Percentiles rank a stretch among this genome's conserved stretches.
Evolutionary conservation across 2,888 invertebrate species (phyloP).

Genomic region (Chaetogeoica ovagalla): DNA sequence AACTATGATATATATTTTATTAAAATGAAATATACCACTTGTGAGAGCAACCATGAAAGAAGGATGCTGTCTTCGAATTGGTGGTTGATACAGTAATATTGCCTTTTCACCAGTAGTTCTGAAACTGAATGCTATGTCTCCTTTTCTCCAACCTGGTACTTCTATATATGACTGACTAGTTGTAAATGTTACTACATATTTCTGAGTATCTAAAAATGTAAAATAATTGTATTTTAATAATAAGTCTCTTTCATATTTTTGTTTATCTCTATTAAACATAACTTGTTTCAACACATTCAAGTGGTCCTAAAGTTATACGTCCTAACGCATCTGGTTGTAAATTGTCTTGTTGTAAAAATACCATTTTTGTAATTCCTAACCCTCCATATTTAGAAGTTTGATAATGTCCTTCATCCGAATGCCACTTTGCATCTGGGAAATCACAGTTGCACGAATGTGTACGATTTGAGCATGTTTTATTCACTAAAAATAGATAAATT

Average conservation of each 20-base stretch:
- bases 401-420: conserved; percentile 85
- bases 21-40: conserved; percentile 65
- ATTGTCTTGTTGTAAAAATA: conserved; percentile 83
- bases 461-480: conserved; percentile 79
- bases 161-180: conserved; percentile 90
- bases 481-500: conserved; percentile 62
- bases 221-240: conserved; percentile 5
- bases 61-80: conserved; percentile 84
- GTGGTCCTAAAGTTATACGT: conserved; percentile 83
- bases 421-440: conserved; percentile 79
- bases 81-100: conserved; percentile 86
- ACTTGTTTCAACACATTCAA: conserved; percentile 95
- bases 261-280: conserved; percentile 57
- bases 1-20: background rate
- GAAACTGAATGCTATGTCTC: conserved; percentile 90
- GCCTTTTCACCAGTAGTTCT: conserved; percentile 88
- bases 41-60: conserved; percentile 90
- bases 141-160: conserved; percentile 90
- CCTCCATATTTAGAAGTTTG: conserved; percentile 70
- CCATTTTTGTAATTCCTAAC: conserved; percentile 87
- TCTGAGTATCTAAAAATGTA: conserved; percentile 75
- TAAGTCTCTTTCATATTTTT: background rate
- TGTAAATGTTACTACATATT: conserved; percentile 91
- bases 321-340: conserved; percentile 81
- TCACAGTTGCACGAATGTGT: conserved; percentile 90